Evolutionary conservation across 2,888 invertebrate species (phyloP), one percentile per base, ranked within the genome.

Genomic region (Spisula solida): DNA sequence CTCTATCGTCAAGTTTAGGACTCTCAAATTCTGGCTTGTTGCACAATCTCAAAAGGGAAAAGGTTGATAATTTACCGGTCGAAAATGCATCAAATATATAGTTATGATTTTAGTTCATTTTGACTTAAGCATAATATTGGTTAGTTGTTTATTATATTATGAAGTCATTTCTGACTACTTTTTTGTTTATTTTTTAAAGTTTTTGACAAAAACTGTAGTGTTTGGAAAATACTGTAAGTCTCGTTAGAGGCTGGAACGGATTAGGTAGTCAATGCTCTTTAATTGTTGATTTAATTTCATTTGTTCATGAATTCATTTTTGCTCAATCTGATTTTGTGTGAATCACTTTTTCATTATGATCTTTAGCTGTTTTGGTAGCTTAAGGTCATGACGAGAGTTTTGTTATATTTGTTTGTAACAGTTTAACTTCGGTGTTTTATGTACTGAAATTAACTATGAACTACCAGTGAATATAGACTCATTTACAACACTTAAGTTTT

Each of bases 21-120:
- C 75, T 83, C 70, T 78, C 78, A 56, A 85, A 85, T n/a, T 85
- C 85, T 55, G 78, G 55, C n/a, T 79, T 85, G 25, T 34, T 85
- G 56, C 85, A 85, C 75, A 85, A 75, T 79, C 47, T 85, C 55
- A 85, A 85, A 56, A 85, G 79, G 78, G 85, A 85, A 56, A 85
- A 51, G 12, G 31, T 85, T 55, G 85, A 85, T 25, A 79, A 78
- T 16, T 34, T 85, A 78, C 79, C 78, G 31, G 79, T 85, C 29
- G 85, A 85, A 85, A 85, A 55, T 56, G 78, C 85, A 78, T 85
- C 85, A 79, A 83, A 83, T 83, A 83, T 83, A 83, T 83, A 83
- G 48, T 14, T 75, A 16, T 75, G 75, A 16, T 31, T 31, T 16
- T 75, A 75, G 75, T 34, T 31, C 14, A 75, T 75, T 20, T 75